phyloP scores from a whole-genome alignment of 2,113 vertebrate species.

The Phaethon lepturus region DNA sequence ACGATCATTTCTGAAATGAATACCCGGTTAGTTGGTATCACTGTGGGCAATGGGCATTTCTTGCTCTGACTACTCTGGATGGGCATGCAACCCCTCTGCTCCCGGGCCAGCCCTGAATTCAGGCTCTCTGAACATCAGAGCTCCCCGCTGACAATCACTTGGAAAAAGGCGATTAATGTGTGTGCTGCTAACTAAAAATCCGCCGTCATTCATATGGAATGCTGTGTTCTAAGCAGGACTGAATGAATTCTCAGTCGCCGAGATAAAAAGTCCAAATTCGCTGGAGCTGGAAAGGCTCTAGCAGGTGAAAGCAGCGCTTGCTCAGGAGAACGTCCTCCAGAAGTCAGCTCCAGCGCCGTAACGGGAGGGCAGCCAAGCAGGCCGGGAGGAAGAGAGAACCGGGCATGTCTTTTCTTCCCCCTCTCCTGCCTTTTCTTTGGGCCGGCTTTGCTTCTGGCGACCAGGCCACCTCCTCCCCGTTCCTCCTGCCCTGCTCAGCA shows the following conservation, averaged over 20 bases:
- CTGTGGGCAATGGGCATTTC: not conserved
- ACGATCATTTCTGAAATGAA: not conserved
- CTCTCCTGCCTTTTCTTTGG: not conserved
- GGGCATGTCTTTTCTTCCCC: not conserved
- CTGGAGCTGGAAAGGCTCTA: not conserved
- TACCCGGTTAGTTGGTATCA: not conserved
- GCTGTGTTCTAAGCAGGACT: not conserved
- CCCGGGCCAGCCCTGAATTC: not conserved
- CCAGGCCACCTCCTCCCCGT: not conserved
- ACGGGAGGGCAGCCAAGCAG: fast-evolving
- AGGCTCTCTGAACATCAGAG: not conserved
- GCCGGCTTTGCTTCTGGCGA: not conserved
- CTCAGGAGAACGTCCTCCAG: not conserved
- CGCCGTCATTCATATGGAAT: not conserved
- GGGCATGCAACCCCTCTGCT: not conserved
- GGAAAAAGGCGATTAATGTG: not conserved
- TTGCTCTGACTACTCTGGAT: not conserved
- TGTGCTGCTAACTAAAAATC: not conserved
- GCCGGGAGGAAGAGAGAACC: not conserved
- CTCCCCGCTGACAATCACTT: not conserved
- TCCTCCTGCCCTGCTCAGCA: not conserved
- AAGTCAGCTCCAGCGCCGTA: not conserved
- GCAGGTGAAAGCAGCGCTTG: not conserved
- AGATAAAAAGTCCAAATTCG: not conserved
- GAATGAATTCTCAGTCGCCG: not conserved